Evolutionary conservation across 2,888 invertebrate species (phyloP).

Genomic region (Pachymerium ferrugineum): DNA sequence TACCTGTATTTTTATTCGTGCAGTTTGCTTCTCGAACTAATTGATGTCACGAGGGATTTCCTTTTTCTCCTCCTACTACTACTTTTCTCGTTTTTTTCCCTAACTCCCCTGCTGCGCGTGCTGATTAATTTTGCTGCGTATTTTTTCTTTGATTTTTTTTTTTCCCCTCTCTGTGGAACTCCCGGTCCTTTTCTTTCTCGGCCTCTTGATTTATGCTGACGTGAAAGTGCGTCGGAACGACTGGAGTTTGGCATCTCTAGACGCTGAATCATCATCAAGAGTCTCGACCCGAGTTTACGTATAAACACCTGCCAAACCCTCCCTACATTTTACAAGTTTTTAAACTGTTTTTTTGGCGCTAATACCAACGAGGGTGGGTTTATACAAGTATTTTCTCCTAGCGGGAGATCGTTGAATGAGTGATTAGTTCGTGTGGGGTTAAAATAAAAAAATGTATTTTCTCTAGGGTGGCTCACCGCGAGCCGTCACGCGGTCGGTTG

Average conservation of each 20-base stretch:
- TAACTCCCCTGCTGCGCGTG: constrained; percentile 20
- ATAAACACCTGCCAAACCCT: constrained; percentile 11
- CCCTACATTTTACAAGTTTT: neutral
- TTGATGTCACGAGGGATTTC: constrained; percentile 19
- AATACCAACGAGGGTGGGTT: neutral
- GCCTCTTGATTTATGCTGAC: constrained; percentile 27
- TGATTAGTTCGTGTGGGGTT: no score
- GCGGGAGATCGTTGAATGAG: no score
- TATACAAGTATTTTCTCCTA: no score
- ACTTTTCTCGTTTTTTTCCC: neutral
- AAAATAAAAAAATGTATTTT: no score
- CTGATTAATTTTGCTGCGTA: constrained; percentile 22
- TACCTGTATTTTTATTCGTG: constrained; percentile 8
- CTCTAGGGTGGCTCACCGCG: neutral
- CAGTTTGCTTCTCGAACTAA: constrained; percentile 7
- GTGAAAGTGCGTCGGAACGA: constrained; percentile 7
- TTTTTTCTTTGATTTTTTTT: constrained; percentile 9
- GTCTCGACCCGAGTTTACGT: neutral
- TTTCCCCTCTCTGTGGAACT: neutral
- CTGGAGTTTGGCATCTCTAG: constrained; percentile 20
- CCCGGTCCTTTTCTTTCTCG: neutral
- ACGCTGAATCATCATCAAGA: constrained; percentile 19
- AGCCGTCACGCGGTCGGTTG: neutral
- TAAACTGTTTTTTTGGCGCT: neutral
- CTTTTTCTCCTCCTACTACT: constrained; percentile 6